Base-by-base conservation (phyloP, 2,888 invertebrate genomes). In the Pseudoips prasinana region DNA sequence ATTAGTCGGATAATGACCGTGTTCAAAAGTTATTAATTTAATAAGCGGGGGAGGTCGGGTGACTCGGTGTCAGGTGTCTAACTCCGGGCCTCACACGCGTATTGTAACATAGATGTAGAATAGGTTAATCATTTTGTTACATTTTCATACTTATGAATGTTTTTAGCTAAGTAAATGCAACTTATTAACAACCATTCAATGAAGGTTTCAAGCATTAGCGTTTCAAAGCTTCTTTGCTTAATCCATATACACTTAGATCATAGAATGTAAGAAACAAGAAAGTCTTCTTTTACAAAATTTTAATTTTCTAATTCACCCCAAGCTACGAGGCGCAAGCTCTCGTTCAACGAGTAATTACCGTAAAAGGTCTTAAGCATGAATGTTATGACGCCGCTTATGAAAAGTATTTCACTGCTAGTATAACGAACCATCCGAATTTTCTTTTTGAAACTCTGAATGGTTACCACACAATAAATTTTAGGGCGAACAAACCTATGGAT, bases 301-400 rank as follows among this genome's bases (percentile, higher is more conserved):
- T 81, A 83, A 85, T 85, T 79, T 65, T 75, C 81, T 83, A 84
- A 84, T 83, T 84, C 80, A 80, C 76, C 77, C 74, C 24, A 6
- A 59, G 54, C 59, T 54, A 65, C 36, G 39, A 33, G 28, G 35
- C 19, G 28, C 63, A 58, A 62, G 64, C 65, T 62, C 67, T 60
- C 66, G 50, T 62, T 46, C 54, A 57, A 60, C 57, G 60, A 71
- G 84, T 85, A 87, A 88, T 88, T 87, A 87, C 83, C 48, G 74
- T 86, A 79, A 87, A 83, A 86, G 88, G 87, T 84, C 86, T 85
- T 85, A 77, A 80, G 73, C 83, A 79, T 73, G 75, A 83, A 86
- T 84, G 77, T 87, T 87, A 88, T 88, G 85, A 87, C 80, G 82
- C 83, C 71, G 82, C 73, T 87, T 87, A 86, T 87, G 76, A 86